Percentiles rank a stretch among this genome's conserved stretches.
These are phyloP conservation scores for Cancer borealis DNA, from an alignment of 2,888 invertebrate species.

Conservation along the genomic window DNA sequence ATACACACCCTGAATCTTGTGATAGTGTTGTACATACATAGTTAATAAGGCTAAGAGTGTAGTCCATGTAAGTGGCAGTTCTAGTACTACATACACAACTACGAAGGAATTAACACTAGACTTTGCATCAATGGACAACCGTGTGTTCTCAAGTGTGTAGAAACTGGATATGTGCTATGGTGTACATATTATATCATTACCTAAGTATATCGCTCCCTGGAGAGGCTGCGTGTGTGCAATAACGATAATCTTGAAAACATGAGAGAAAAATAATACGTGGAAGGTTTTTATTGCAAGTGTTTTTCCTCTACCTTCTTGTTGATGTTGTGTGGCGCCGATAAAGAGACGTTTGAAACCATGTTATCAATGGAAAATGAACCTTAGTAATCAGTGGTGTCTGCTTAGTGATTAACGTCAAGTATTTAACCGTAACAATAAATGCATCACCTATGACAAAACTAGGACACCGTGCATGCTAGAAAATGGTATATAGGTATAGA, in stretches of 20 bases:
- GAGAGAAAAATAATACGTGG: background rate
- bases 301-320: background rate
- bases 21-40: conserved; percentile 71
- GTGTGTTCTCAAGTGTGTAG: conserved; percentile 11
- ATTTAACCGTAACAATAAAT: background rate
- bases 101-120: background rate
- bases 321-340: background rate
- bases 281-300: background rate
- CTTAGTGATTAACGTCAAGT: background rate
- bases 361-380: conserved; percentile 17
- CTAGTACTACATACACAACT: conserved; percentile 4
- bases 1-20: conserved; percentile 62
- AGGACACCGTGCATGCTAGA: background rate
- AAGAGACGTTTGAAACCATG: background rate
- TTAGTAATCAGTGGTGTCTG: conserved; percentile 23
- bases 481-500: background rate
- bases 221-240: conserved; percentile 35
- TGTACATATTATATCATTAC: conserved; percentile 14
- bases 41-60: conserved; percentile 52
- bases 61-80: conserved; percentile 44
- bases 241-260: conserved; percentile 17
- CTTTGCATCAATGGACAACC: background rate
- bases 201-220: background rate
- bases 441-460: background rate
- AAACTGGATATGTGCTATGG: background rate